Conservation (phyloP, 2,113 vertebrate species). For the Platysteira castanea region DNA sequence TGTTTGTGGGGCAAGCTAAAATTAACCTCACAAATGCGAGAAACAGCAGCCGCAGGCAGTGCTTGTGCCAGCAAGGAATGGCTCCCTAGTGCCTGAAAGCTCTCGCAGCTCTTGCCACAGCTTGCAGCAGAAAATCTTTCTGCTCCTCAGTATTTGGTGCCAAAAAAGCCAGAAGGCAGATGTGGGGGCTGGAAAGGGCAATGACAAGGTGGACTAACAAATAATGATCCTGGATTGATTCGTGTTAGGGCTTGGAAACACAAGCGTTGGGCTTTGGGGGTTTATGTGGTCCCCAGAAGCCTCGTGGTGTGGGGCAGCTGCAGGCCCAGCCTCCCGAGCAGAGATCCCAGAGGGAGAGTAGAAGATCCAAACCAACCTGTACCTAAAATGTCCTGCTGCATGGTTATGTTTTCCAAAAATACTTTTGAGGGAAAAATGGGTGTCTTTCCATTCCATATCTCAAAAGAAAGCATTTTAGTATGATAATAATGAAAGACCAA, state of each 20-base stretch:
- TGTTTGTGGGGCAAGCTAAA: neutral
- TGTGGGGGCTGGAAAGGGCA: neutral
- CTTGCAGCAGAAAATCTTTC: neutral
- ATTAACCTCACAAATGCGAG: neutral
- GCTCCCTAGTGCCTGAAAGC: neutral
- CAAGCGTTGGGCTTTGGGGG: neutral
- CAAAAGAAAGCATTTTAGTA: neutral
- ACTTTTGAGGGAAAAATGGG: neutral
- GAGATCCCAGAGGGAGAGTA: neutral
- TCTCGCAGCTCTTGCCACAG: neutral
- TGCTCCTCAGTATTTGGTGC: neutral
- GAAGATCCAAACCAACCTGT: neutral
- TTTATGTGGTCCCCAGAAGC: neutral
- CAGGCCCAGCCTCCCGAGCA: neutral
- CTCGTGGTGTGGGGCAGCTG: fast-evolving
- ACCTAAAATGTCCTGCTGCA: neutral
- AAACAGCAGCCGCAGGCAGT: neutral
- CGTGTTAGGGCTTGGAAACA: neutral
- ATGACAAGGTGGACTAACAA: neutral
- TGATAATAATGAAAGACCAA: neutral
- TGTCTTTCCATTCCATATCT: neutral
- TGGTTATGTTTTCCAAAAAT: neutral
- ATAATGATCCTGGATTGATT: neutral
- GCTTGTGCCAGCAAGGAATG: neutral
- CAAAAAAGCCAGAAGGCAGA: neutral